Base-by-base conservation (phyloP, 2,797 vertebrate species). In the Yasuhikotakia modesta region DNA sequence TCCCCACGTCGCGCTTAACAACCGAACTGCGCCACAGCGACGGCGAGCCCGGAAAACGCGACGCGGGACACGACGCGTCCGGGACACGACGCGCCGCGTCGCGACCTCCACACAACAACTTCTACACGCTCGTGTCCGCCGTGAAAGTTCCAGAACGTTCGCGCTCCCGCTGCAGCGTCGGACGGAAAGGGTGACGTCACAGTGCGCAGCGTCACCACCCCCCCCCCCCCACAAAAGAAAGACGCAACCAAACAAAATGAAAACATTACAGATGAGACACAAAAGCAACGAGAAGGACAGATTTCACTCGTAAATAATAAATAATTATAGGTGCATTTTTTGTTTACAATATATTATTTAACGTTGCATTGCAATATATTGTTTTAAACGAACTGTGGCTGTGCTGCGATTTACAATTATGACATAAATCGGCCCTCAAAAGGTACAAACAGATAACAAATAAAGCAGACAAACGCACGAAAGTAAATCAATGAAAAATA, bases 141-240 rank as follows among this genome's bases (percentile, higher is more conserved):
- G 83, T 85, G 52, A 58, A 46, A 17, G 73, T 93, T 93, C 92
- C 83, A 92, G 92, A 94, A 94, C 85, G 86, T 93, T 93, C 90
- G 87, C 79, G 87, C 85, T 86, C 84, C 79, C 86, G 90, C 91
- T 87, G 91, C 93, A 89, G 86, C 88, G 87, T 83, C 79, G 86
- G 85, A 87, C 90, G 91, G 92, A 93, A 92, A 91, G 87, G 90
- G 90, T 94, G 93, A 94, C 93, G 93, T 94, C 93, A 94, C 86
- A 89, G 46, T 84, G 73, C 86, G 43, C 82, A 83, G 60, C 81
- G 79, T 83, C 85, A 60, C 50, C 65, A 5, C 76, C 82, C 75
- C 69, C 77, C 72, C 58, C 43, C 76, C 17, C 17, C n/a, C 5
- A n/a, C 7, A 17, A 16, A 0, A n/a, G 45, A 70, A 24, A 27